A percentile compares a stretch with the other conserved stretches of the same genome.
Evolutionary conservation across 2,797 vertebrate species (phyloP).

Genomic region (Moxostoma hubbsi): DNA sequence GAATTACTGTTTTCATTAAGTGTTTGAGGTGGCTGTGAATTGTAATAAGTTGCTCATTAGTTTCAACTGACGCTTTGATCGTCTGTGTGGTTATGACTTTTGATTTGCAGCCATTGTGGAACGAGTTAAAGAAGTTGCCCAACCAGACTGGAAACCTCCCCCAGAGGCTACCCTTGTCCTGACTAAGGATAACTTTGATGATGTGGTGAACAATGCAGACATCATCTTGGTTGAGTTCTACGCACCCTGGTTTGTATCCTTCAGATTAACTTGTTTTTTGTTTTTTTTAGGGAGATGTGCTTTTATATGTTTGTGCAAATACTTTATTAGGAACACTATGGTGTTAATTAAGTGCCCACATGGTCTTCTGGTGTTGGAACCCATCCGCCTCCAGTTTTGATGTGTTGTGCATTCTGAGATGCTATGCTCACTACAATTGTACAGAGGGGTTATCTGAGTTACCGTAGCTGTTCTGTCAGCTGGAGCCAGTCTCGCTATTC

Average conservation of each 20-base stretch:
- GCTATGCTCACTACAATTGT: too few relatives aligned
- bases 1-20: background rate
- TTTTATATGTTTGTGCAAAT: too few relatives aligned
- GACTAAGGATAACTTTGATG: slow-evolving; percentile 92
- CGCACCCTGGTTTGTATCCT: slow-evolving; percentile 89
- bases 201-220: slow-evolving; percentile 86
- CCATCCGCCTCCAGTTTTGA: too few relatives aligned
- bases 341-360: too few relatives aligned
- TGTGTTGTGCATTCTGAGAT: too few relatives aligned
- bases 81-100: background rate
- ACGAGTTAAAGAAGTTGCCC: slow-evolving; percentile 87
- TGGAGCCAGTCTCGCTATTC: too few relatives aligned
- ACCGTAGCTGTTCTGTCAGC: too few relatives aligned
- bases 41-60: background rate
- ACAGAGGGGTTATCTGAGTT: too few relatives aligned
- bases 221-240: slow-evolving; percentile 99
- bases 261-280: background rate
- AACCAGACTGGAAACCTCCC: slow-evolving; percentile 91
- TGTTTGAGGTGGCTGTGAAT: background rate
- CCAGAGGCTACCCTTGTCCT: slow-evolving; percentile 90
- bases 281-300: background rate
- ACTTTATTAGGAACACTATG: too few relatives aligned
- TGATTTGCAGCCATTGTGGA: slow-evolving; percentile 86
- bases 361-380: too few relatives aligned
- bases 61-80: background rate